These are phyloP conservation scores for Osmerus mordax DNA, from an alignment of 2,113 vertebrate species.

Conservation along the genomic window DNA sequence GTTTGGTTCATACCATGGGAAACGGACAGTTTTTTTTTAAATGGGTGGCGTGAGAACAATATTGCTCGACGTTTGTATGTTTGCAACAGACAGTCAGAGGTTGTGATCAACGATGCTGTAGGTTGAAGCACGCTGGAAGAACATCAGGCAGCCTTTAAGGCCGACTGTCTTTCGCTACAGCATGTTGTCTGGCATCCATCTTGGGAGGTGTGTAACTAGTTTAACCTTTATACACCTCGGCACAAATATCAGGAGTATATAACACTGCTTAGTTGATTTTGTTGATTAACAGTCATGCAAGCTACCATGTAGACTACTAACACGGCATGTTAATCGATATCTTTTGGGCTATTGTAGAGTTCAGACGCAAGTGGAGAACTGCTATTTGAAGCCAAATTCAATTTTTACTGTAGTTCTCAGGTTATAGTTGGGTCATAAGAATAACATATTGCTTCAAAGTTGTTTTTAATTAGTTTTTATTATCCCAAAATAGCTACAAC, in stretches of 20 bases:
- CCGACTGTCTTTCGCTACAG: no score
- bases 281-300: conserved; percentile 28
- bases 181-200: no score
- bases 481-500: conserved; percentile 33
- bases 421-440: conserved; percentile 41
- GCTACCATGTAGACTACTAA: conserved; percentile 42
- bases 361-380: conserved; percentile 44
- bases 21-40: neutral
- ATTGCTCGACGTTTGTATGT: conserved; percentile 47
- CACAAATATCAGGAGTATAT: neutral
- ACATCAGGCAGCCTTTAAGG: no score
- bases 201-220: no score
- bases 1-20: conserved; percentile 6
- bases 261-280: conserved; percentile 20
- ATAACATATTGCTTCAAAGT: conserved; percentile 25
- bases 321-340: conserved; percentile 38
- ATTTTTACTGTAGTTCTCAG: conserved; percentile 59
- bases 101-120: conserved; percentile 21
- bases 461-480: conserved; percentile 13
- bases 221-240: no score
- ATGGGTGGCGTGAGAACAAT: conserved; percentile 8
- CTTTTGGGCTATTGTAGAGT: conserved; percentile 41
- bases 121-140: conserved; percentile 9
- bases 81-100: conserved; percentile 49
- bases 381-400: conserved; percentile 63